Base-by-base conservation (phyloP, 2,113 vertebrate species). In the Halcyon senegalensis region DNA sequence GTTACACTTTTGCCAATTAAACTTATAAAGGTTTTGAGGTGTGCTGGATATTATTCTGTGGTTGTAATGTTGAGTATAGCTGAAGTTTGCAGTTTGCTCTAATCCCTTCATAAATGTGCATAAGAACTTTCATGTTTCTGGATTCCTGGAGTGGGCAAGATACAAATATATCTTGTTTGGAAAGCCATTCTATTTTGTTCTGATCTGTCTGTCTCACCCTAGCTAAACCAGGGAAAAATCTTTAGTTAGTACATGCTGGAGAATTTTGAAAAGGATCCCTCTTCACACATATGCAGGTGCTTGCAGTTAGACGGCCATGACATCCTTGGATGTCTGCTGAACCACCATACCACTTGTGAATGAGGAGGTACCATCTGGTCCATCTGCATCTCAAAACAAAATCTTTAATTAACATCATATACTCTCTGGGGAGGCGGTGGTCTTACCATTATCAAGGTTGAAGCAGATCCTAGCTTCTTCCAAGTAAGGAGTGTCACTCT, bases 391-490 rank as follows among this genome's bases (percentile, higher is more conserved):
- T 77, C 67, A 41, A 66, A 84, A 50, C 74, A 24, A 67, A 33
- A 16, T 25, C 50, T 82, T 72, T 79, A 27, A 58, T 76, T 81
- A 56, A 39, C 35, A 44, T n/a, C 53, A 46, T 72, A 23, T 6
- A 10, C 33, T 80, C 30, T 82, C 80, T 72, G 39, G 68, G 66
- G 48, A 82, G 75, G 48, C 48, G 25, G 13, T 66, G 35, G 35
- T 82, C 96, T 87, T 91, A 97, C 96, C 94, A 76, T 96, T 97
- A 60, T 97, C 96, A 62, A 97, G 96, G 91, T 97, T 97, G 89
- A 97, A 97, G 87, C 96, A 97, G 84, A 97, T 96, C 78, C 96
- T 88, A 60, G 96, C 96, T 94, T 97, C 96, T 96, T 97, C 96
- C 70, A 97, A 76, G 84, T 97, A 97, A 31, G 96, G 96, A 21